Percentiles rank a stretch among this genome's conserved stretches.
Evolutionary conservation across 2,797 vertebrate species (phyloP).

Genomic region (Percopsis omiscomaycus): DNA sequence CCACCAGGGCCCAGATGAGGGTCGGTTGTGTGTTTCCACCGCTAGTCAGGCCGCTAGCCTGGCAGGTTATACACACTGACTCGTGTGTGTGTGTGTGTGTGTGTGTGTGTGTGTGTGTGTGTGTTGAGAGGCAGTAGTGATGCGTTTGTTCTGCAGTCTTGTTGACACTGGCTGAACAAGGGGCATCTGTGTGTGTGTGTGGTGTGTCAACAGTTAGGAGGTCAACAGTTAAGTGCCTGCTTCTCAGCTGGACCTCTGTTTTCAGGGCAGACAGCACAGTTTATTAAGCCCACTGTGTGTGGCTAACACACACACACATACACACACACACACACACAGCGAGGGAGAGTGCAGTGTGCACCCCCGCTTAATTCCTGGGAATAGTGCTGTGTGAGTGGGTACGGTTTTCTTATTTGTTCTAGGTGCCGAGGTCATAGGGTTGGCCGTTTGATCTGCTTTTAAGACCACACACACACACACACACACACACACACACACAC

Average conservation of each 20-base stretch:
- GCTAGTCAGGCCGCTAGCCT: slow-evolving; percentile 49
- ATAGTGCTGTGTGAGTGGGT: slow-evolving; percentile 4
- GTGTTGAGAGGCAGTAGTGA: background rate
- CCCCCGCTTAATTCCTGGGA: slow-evolving; percentile 1
- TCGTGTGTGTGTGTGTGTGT: slow-evolving; percentile 32
- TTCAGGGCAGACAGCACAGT: slow-evolving; percentile 18
- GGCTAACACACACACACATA: background rate
- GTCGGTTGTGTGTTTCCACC: slow-evolving; percentile 57
- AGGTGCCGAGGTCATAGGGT: slow-evolving; percentile 20
- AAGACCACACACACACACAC: slow-evolving; percentile 18
- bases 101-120: slow-evolving; percentile 1
- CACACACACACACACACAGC: background rate
- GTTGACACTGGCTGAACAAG: slow-evolving; percentile 42
- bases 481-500: background rate
- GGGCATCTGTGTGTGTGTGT: slow-evolving; percentile 23
- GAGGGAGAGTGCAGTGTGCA: background rate
- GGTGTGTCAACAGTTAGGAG: slow-evolving; percentile 17
- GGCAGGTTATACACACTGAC: slow-evolving; percentile 54
- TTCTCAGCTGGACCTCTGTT: slow-evolving; percentile 33
- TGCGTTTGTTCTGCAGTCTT: slow-evolving; percentile 11
- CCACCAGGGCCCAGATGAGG: slow-evolving; percentile 48
- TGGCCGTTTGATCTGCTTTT: background rate
- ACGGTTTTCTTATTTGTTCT: slow-evolving; percentile 17
- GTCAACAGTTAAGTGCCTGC: slow-evolving; percentile 45
- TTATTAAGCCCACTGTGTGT: slow-evolving; percentile 17